Evolutionary conservation across 2,113 vertebrate species (phyloP), one percentile per base, ranked within the genome.

Genomic region (Paedocypris sp.): DNA sequence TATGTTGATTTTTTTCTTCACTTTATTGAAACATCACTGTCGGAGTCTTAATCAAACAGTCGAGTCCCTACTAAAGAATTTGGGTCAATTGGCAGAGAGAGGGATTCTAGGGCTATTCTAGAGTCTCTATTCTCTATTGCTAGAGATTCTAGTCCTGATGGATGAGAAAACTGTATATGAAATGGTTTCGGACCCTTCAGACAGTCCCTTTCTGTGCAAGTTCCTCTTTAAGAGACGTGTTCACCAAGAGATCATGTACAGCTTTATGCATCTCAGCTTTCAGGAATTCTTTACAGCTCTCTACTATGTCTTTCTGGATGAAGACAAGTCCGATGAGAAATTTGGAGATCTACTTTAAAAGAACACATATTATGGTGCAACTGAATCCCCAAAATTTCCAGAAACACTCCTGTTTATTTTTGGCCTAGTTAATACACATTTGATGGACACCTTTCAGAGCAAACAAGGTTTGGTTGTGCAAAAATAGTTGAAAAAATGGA

Each of bases 231-330:
- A 36, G 12, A 25, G 53, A 5, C 57, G 60, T 2, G 5, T 16
- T 2, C 4, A 0, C 0, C 8, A 35, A 16, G 22, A 2, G 23
- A 61, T 7, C 3, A 54, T 74, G 25, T 79, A 64, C 33, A 57
- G 61, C 4, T 79, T 80, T 33, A 35, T 43, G 16, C 72, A 77
- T 39, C 53, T 28, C 9, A 74, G 48, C 48, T 54, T 81, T 38
- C 76, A 79, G 35, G 74, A 78, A 42, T 76, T 80, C 29, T 71
- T 82, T 36, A 64, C 72, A 12, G 77, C 73, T 3, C 46, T 68
- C 3, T 18, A 32, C 26, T 68, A 18, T 39, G 5, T 53, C 16
- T 6, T 54, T 33, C 46, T 51, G n/a, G 41, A 22, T 35, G 10
- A 62, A 20, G 9, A 45, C n/a, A 25, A 62, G 12, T 26, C 28